Evolutionary conservation across 2,113 vertebrate species (phyloP), one percentile per base, ranked within the genome.

Genomic region (Triplophysa siluroides): DNA sequence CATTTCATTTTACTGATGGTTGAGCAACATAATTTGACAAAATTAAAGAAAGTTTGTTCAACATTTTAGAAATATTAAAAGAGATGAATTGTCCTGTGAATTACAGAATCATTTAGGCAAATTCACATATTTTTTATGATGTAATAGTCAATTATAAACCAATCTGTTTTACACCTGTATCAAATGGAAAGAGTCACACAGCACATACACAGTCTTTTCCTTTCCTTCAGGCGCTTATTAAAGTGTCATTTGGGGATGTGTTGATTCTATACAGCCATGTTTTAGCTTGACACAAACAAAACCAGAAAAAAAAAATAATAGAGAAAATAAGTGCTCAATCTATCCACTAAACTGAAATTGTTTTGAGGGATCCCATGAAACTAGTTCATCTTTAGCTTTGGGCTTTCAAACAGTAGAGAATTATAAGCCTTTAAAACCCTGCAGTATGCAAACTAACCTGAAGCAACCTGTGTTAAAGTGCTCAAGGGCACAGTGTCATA

Each of bases 141-240:
- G 33, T 38, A 38, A 38, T 7, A 6, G 33, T 38, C 6, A 38
- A 38, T 38, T 38, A 38, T 38, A 6, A 33, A 38, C 33, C 33
- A 7, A 14, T 13, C 47, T 50, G 47, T 50, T 50, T 13, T 14
- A 50, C 24, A 12, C n/a, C 21, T 47, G 1, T 29, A 14, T 69
- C 21, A 14, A 26, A 24, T 26, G 58, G 24, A 13, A 45, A 56
- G 23, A 66, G 8, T 21, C 12, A 62, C 7, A 21, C 2, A 38
- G 63, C 19, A 62, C 60, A 60, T 1, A n/a, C n/a, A n/a, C n/a
- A n/a, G n/a, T n/a, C n/a, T n/a, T n/a, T n/a, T 78, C 33, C 6
- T 60, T 87, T 90, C 81, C 63, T 90, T 92, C 79, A 92, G 89
- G 86, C 85, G 86, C 76, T 90, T 92, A 93, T 93, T 94, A 86